A percentile compares a stretch with the other conserved stretches of the same genome.
Conservation (phyloP, 2,797 vertebrate species). For the Anguilla pacifica region DNA sequence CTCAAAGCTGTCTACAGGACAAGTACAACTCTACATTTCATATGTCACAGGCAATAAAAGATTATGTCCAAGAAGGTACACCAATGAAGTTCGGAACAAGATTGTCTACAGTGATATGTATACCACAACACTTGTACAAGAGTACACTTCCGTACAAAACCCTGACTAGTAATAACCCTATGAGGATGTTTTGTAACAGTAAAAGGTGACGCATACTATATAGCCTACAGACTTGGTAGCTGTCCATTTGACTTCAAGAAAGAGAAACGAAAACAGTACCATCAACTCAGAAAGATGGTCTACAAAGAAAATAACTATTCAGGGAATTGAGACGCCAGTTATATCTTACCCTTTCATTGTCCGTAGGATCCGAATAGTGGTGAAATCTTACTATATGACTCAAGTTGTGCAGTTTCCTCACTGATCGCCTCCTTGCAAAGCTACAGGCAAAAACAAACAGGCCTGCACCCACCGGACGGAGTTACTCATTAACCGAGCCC, state of each 20-base stretch:
- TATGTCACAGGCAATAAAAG: background rate
- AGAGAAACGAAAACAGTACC: background rate
- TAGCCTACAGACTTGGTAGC: background rate
- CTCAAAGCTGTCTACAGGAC: background rate
- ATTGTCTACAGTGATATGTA: background rate
- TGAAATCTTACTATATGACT: background rate
- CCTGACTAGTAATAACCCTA: background rate
- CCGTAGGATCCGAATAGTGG: background rate
- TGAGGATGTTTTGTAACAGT: background rate
- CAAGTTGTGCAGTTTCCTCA: background rate
- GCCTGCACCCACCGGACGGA: constrained; percentile 46
- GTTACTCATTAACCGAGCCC: constrained; percentile 63
- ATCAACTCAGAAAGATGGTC: background rate
- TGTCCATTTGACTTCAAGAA: background rate
- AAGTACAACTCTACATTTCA: background rate
- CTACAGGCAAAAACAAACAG: constrained; percentile 14
- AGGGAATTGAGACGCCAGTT: background rate
- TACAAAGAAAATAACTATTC: background rate
- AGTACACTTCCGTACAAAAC: background rate
- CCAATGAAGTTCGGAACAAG: background rate
- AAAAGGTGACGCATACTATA: background rate
- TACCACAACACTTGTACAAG: background rate
- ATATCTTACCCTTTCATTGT: background rate
- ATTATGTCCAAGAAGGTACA: background rate
- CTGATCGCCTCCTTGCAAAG: background rate